phyloP scores from a whole-genome alignment of 2,797 vertebrate species.

The Decapterus maruadsi region DNA sequence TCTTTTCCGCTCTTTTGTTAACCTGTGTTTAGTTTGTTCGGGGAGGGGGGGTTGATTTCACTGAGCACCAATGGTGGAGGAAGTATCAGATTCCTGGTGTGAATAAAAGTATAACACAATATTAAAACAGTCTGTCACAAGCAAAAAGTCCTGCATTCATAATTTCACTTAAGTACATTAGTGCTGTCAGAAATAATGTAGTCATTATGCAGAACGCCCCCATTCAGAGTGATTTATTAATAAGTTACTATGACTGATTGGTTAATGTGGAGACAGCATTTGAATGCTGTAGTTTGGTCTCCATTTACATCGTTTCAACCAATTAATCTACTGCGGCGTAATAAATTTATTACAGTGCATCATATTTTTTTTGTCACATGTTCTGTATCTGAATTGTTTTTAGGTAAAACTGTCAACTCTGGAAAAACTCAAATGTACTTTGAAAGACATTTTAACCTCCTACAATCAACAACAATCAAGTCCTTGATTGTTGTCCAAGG shows the following conservation, averaged over 20 bases:
- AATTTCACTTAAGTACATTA: not conserved
- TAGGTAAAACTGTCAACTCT: not conserved
- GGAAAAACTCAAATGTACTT: not conserved
- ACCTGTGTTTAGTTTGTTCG: conserved; percentile 12
- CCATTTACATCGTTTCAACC: not conserved
- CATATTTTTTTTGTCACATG: not conserved
- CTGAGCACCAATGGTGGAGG: not conserved
- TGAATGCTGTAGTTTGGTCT: not conserved
- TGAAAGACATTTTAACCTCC: not conserved
- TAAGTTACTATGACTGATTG: not conserved
- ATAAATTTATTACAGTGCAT: no score
- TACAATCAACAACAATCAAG: no score
- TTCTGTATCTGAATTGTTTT: not conserved
- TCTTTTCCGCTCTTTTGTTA: conserved; percentile 55
- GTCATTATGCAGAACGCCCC: not conserved
- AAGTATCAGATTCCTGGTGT: not conserved
- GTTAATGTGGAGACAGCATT: not conserved
- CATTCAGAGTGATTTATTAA: not conserved
- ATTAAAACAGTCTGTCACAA: not conserved
- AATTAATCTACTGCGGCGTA: not conserved
- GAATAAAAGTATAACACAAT: not conserved
- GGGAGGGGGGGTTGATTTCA: not conserved
- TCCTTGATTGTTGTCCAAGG: no score
- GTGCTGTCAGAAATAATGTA: not conserved
- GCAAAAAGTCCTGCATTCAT: not conserved